A percentile compares a stretch with the other conserved stretches of the same genome.
Conservation (phyloP, 2,797 vertebrate species). For the Limnodromus scolopaceus region DNA sequence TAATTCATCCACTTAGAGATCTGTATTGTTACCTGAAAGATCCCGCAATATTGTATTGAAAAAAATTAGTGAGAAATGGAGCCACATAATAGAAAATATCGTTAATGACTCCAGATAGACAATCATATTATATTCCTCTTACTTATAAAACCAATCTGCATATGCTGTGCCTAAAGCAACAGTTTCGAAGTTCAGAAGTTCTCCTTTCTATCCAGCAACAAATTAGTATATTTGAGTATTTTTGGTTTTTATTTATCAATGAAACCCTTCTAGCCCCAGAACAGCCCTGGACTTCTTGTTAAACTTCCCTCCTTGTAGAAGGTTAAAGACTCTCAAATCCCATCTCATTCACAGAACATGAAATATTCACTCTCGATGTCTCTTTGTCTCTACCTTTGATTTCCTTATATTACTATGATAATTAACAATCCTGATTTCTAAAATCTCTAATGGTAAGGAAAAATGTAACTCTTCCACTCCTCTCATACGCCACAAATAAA, state of each 20-base stretch:
- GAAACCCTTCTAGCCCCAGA: neutral
- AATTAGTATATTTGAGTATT: accelerated
- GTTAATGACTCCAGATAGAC: neutral
- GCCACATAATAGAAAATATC: neutral
- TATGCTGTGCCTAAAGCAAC: neutral
- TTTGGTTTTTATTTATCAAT: neutral
- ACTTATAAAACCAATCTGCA: neutral
- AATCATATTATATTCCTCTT: neutral
- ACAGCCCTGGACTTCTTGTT: neutral
- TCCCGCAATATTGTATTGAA: neutral
- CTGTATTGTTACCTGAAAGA: neutral
- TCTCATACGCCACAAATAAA: neutral
- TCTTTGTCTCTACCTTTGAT: neutral
- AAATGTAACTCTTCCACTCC: neutral
- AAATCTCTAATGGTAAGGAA: neutral
- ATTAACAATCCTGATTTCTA: neutral
- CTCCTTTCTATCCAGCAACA: neutral
- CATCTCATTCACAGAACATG: neutral
- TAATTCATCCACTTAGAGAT: neutral
- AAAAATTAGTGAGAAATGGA: neutral
- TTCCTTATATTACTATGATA: neutral
- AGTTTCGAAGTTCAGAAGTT: neutral
- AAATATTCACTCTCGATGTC: neutral
- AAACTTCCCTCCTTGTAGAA: neutral
- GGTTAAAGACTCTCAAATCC: neutral